Percentiles rank a stretch among this genome's conserved stretches.
phyloP scores from a whole-genome alignment of 92 coral and sea anemone species.

The Micromussa lordhowensis region DNA sequence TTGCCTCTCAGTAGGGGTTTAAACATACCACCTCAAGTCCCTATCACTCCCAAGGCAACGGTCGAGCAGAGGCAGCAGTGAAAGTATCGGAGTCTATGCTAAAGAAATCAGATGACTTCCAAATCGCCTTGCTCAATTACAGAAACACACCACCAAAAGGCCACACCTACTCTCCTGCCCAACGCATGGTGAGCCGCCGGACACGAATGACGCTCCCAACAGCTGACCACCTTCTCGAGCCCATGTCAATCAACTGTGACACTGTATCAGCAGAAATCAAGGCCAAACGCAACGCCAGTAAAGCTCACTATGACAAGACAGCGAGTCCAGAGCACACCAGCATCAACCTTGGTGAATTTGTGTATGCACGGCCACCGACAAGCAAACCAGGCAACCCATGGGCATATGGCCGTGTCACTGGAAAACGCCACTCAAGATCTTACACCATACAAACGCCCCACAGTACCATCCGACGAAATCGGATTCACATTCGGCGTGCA shows the following conservation, averaged over 20 bases:
- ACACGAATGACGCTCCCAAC: conserved; percentile 30
- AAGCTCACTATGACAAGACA: conserved; percentile 48
- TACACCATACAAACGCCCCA: conserved; percentile 21
- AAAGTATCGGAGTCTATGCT: conserved; percentile 17
- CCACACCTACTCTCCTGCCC: conserved; percentile 45
- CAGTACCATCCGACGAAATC: conserved; percentile 24
- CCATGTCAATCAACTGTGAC: conserved; percentile 27
- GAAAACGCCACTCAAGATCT: conserved; percentile 7
- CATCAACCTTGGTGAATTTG: conserved; percentile 21
- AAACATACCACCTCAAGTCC: background rate
- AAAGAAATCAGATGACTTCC: conserved; percentile 23
- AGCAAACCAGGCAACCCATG: conserved; percentile 42
- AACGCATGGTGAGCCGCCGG: conserved; percentile 35
- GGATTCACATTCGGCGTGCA: conserved; percentile 34
- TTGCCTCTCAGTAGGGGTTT: background rate
- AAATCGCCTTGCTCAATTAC: conserved; percentile 14
- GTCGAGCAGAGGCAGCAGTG: background rate
- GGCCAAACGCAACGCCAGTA: conserved; percentile 35
- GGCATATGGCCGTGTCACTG: conserved; percentile 35
- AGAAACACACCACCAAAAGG: conserved; percentile 28
- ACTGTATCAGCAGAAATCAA: conserved; percentile 31
- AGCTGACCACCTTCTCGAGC: conserved; percentile 28
- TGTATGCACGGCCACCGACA: conserved; percentile 19
- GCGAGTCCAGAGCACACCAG: conserved; percentile 16
- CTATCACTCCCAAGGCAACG: background rate